phyloP scores from a whole-genome alignment of 2,797 vertebrate species.

The Anguilla obscura region DNA sequence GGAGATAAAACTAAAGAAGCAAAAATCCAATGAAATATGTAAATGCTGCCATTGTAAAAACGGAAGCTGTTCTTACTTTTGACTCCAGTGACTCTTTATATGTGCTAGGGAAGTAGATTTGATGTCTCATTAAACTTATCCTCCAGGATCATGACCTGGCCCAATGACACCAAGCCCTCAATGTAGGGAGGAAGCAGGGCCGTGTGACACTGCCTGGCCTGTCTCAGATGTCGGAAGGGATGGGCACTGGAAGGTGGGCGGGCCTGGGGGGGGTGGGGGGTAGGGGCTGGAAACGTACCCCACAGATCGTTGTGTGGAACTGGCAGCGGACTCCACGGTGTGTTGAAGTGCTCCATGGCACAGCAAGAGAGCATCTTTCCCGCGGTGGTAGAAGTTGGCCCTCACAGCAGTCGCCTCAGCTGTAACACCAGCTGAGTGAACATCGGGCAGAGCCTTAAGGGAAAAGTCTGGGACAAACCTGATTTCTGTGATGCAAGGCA shows the following conservation, averaged over 20 bases:
- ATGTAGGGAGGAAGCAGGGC: constrained; percentile 21
- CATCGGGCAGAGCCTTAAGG: not conserved
- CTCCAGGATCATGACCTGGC: constrained; percentile 44
- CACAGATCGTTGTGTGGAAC: not conserved
- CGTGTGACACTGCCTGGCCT: not conserved
- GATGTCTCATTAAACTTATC: constrained; percentile 55
- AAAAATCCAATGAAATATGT: not conserved
- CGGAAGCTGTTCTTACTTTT: not conserved
- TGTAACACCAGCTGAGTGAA: not conserved
- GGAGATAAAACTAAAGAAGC: not conserved
- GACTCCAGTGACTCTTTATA: not conserved
- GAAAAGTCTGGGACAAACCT: not conserved
- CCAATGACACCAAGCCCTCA: constrained; percentile 6
- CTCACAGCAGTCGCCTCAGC: not conserved
- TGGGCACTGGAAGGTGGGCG: too few relatives aligned
- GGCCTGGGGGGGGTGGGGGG: not conserved
- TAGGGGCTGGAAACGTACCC: not conserved
- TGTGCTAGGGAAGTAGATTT: constrained; percentile 45
- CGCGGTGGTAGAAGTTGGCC: not conserved
- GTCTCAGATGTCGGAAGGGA: not conserved
- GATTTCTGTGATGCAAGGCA: not conserved
- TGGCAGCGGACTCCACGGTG: not conserved
- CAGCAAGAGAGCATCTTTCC: not conserved
- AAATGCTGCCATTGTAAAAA: not conserved
- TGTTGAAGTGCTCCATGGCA: not conserved